Evolutionary conservation across 2,888 invertebrate genomes (phyloP).

Genomic region (Elysia crispata): DNA sequence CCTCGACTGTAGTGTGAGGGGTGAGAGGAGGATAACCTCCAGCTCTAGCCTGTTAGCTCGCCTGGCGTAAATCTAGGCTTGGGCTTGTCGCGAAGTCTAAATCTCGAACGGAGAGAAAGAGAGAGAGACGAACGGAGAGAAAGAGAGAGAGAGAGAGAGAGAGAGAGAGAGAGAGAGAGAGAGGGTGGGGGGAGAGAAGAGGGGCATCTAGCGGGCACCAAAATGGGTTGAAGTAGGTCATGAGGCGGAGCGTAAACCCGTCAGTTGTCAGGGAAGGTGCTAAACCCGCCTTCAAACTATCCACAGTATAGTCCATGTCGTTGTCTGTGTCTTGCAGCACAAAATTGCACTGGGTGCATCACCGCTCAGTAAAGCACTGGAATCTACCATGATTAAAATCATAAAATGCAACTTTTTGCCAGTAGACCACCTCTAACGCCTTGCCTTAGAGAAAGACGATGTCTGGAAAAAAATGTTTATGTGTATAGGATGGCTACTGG

Average conservation of each 20-base stretch:
- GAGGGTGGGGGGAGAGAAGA: neutral
- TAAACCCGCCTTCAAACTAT: slow-evolving; percentile 40
- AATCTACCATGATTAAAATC: neutral
- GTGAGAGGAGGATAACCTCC: neutral
- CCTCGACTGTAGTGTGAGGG: too few species aligned
- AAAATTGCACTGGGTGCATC: slow-evolving; percentile 26
- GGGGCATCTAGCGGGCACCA: neutral
- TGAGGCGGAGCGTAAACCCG: slow-evolving; percentile 47
- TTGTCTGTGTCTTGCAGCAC: slow-evolving; percentile 3
- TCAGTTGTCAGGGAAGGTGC: slow-evolving; percentile 53
- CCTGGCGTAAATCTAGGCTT: neutral
- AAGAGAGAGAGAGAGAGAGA: slow-evolving; percentile 13
- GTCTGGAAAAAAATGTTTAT: too few species aligned
- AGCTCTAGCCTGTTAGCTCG: neutral
- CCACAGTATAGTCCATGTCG: neutral
- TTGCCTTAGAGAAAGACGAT: too few species aligned
- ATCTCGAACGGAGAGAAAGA: slow-evolving; percentile 14
- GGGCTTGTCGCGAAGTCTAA: slow-evolving; percentile 15
- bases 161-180: neutral
- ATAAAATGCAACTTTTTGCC: slow-evolving; percentile 42
- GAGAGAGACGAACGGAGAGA: neutral
- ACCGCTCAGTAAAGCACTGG: slow-evolving; percentile 29
- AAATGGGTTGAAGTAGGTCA: slow-evolving; percentile 46
- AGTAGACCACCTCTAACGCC: slow-evolving; percentile 12
- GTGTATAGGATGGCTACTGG: too few species aligned